A percentile compares a stretch with the other conserved stretches of the same genome.
phyloP scores from a whole-genome alignment of 2,888 invertebrate genomes.

The Cabera pusaria region DNA sequence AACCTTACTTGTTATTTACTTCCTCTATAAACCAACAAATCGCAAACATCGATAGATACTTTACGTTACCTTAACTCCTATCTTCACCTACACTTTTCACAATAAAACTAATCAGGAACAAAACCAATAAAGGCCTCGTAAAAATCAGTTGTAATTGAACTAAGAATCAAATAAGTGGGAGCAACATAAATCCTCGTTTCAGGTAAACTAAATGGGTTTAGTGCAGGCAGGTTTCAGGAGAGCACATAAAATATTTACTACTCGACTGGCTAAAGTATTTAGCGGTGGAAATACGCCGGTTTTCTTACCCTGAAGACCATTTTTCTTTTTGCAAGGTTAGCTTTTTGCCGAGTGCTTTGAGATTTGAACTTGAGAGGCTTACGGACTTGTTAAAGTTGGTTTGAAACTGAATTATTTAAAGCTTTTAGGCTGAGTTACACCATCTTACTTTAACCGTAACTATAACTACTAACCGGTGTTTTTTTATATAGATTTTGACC shows the following conservation, averaged over 20 bases:
- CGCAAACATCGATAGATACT: too few species aligned
- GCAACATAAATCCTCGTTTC: constrained; percentile 44
- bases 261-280: constrained; percentile 55
- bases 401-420: too few species aligned
- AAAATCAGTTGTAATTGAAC: constrained; percentile 34
- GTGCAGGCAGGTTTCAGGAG: constrained; percentile 48
- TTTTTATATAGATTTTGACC: too few species aligned
- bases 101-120: constrained; percentile 33
- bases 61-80: constrained; percentile 5
- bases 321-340: constrained; percentile 42
- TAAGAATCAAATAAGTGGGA: constrained; percentile 39
- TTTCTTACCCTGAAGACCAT: constrained; percentile 46
- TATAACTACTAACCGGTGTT: too few species aligned
- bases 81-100: constrained; percentile 14
- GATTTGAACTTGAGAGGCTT: constrained; percentile 34
- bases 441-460: too few species aligned
- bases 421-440: too few species aligned
- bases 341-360: constrained; percentile 39
- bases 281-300: constrained; percentile 45
- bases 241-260: constrained; percentile 61
- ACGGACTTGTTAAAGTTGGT: too few species aligned
- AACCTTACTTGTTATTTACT: too few species aligned
- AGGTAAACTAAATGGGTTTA: constrained; percentile 42
- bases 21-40: too few species aligned
- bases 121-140: constrained; percentile 33